Conservation (phyloP, 2,113 vertebrate species). For the Aphyosemion australe region DNA sequence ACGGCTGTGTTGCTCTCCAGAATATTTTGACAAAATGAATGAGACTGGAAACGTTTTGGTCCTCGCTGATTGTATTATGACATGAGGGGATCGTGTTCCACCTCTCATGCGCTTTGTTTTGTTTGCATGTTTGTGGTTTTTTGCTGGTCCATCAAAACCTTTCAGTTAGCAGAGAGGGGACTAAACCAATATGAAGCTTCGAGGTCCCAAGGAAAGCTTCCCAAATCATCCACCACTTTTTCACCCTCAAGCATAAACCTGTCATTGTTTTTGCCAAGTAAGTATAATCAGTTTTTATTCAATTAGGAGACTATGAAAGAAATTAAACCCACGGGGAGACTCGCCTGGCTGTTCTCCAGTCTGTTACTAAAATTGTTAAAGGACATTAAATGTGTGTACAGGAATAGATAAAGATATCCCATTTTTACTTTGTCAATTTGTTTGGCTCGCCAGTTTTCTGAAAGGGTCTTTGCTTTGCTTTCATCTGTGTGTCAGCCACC, state of each 20-base stretch:
- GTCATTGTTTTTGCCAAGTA: constrained; percentile 67
- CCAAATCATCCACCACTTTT: constrained; percentile 45
- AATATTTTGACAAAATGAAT: constrained; percentile 68
- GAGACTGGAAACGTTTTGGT: constrained; percentile 68
- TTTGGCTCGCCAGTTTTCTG: constrained; percentile 67
- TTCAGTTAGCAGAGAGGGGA: constrained; percentile 46
- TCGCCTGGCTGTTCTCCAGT: constrained; percentile 57
- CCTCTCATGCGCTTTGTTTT: constrained; percentile 66
- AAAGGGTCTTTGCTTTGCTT: constrained; percentile 48
- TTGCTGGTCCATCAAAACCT: constrained; percentile 60
- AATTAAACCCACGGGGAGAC: constrained; percentile 59
- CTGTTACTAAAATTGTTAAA: constrained; percentile 67
- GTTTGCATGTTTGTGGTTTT: constrained; percentile 73
- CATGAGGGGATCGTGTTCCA: constrained; percentile 67
- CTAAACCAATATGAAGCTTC: constrained; percentile 51
- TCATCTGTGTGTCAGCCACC: constrained; percentile 41
- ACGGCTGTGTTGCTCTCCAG: constrained; percentile 52
- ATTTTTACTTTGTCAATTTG: constrained; percentile 52
- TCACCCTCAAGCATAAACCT: constrained; percentile 32
- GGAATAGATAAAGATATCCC: constrained; percentile 28
- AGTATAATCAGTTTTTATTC: constrained; percentile 64
- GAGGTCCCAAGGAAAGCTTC: constrained; percentile 58
- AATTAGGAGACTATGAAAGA: constrained; percentile 61
- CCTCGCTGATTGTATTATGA: constrained; percentile 72
- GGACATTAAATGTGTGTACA: constrained; percentile 65